A percentile compares a stretch with the other conserved stretches of the same genome.
phyloP scores from a whole-genome alignment of 2,113 vertebrate species.

The Eurystomus gularis region DNA sequence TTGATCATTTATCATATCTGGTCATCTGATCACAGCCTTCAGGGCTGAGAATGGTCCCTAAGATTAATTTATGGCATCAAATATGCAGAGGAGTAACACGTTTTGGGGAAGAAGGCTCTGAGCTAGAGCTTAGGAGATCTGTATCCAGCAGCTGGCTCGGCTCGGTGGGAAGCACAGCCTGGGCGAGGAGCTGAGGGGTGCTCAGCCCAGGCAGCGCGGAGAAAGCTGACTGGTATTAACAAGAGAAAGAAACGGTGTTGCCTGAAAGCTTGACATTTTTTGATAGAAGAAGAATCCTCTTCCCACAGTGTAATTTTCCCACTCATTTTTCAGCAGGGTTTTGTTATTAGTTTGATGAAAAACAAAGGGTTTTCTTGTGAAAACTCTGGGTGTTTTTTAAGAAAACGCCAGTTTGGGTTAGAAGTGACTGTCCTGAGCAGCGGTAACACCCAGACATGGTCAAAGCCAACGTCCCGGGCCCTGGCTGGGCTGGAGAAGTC shows the following conservation, averaged over 20 bases:
- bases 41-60: neutral
- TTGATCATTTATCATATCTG: neutral
- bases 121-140: neutral
- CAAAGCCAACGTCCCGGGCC: neutral
- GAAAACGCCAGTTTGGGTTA: neutral
- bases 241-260: neutral
- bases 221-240: neutral
- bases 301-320: neutral
- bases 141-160: neutral
- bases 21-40: neutral
- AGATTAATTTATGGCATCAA: conserved; percentile 25
- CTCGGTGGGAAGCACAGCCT: neutral
- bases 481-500: neutral
- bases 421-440: neutral
- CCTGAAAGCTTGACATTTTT: neutral
- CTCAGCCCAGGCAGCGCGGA: neutral
- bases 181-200: neutral
- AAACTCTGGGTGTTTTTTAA: neutral
- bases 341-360: neutral
- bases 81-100: neutral
- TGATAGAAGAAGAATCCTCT: neutral
- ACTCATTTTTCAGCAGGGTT: neutral
- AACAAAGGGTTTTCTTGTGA: neutral
- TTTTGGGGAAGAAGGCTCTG: neutral
- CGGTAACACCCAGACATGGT: rapidly evolving